These are phyloP conservation scores for Tapirus terrestris DNA, from an alignment of 2,113 vertebrate species.

Conservation along the genomic window DNA sequence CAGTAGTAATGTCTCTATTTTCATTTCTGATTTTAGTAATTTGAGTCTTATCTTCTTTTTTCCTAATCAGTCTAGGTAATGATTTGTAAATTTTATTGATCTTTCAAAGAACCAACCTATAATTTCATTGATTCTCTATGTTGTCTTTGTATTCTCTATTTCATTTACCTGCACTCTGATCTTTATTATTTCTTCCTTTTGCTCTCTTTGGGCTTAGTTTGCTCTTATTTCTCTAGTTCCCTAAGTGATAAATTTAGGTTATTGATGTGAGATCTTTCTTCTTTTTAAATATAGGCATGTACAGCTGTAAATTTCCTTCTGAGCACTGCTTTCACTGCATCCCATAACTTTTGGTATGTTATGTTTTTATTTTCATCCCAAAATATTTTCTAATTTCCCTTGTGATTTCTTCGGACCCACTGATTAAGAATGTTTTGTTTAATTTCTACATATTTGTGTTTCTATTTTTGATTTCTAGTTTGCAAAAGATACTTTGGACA, in stretches of 20 bases:
- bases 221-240: background rate
- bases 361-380: background rate
- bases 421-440: background rate
- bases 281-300: background rate
- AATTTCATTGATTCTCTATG: background rate
- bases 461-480: background rate
- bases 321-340: background rate
- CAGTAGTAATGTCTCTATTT: background rate
- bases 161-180: background rate
- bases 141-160: background rate
- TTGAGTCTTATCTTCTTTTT: background rate
- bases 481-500: background rate
- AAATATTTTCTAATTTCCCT: background rate
- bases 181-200: background rate
- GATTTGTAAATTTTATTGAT: background rate
- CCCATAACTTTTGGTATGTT: background rate
- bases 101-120: background rate
- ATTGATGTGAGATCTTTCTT: background rate
- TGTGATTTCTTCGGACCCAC: background rate
- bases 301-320: background rate
- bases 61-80: background rate
- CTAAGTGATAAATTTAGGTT: background rate
- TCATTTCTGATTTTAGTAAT: background rate
- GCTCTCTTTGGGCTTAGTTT: background rate
- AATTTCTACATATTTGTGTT: constrained; percentile 12